A percentile compares a stretch with the other conserved stretches of the same genome.
Conservation (phyloP, 2,888 invertebrate genomes). For the Acronicta leporina region DNA sequence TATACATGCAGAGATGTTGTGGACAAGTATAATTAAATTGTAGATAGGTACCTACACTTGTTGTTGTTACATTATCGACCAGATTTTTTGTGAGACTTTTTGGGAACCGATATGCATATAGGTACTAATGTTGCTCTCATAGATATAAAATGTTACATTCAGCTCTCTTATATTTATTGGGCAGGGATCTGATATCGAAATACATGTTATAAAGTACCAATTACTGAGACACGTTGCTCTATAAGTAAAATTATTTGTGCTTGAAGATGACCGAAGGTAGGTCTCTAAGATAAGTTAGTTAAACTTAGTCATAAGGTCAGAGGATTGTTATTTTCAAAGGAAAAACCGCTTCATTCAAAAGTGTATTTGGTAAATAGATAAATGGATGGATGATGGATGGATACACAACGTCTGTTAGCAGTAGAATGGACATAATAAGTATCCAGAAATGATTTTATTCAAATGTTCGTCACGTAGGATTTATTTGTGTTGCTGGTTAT, state of each 20-base stretch:
- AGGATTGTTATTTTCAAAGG: constrained; percentile 6
- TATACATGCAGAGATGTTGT: constrained; percentile 3
- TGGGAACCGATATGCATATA: no score
- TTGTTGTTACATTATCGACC: not conserved
- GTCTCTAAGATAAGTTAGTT: constrained; percentile 8
- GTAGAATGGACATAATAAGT: not conserved
- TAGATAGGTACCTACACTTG: not conserved
- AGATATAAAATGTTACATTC: no score
- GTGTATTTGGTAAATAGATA: constrained; percentile 8
- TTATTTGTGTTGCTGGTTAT: constrained; percentile 8
- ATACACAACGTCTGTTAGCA: not conserved
- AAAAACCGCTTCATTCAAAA: not conserved
- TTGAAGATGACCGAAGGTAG: constrained; percentile 32
- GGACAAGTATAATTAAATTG: constrained; percentile 10
- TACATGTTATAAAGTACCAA: constrained; percentile 16
- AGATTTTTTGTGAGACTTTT: no score
- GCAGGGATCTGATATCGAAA: no score
- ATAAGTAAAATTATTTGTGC: constrained; percentile 25
- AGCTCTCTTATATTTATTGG: no score
- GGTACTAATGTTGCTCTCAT: no score
- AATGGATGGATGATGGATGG: constrained; percentile 1
- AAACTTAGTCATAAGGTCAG: constrained; percentile 27
- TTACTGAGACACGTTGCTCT: constrained; percentile 28
- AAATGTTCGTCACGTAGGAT: constrained; percentile 12
- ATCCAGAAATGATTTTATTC: constrained; percentile 5